These are phyloP conservation scores for Oikopleura albicans DNA, from an alignment of 23 tunicate genomes.

Conservation along the genomic window DNA sequence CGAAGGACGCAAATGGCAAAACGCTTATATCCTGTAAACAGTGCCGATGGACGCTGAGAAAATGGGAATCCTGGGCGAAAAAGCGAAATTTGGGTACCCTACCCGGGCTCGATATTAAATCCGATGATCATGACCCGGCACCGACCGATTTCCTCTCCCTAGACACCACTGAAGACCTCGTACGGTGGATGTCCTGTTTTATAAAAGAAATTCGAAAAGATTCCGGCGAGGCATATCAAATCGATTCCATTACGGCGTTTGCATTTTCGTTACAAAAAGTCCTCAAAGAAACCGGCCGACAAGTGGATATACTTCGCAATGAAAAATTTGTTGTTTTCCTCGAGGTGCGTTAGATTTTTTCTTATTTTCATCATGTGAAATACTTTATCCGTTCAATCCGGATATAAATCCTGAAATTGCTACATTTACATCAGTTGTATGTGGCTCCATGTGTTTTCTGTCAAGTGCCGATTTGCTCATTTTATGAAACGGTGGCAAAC, in stretches of 20 bases:
- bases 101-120: background rate
- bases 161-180: background rate
- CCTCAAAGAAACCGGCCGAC: constrained; percentile 2
- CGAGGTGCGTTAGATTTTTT: too few species aligned
- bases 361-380: too few species aligned
- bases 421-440: too few species aligned
- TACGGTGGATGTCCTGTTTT: background rate
- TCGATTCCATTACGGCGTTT: constrained; percentile 5
- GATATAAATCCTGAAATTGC: too few species aligned
- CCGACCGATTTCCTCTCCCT: background rate
- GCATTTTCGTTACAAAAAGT: constrained; percentile 15
- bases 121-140: background rate
- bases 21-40: background rate
- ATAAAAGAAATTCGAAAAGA: constrained; percentile 15
- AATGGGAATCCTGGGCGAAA: constrained; percentile 14
- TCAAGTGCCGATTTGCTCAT: too few species aligned
- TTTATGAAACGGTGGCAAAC: too few species aligned
- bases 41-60: constrained; percentile 17
- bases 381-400: too few species aligned
- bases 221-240: constrained; percentile 12
- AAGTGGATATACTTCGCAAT: constrained; percentile 1
- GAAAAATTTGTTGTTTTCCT: constrained; percentile 16
- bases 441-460: too few species aligned
- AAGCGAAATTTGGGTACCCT: background rate
- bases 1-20: constrained; percentile 2